phyloP scores from a whole-genome alignment of 2,888 invertebrate genomes.

The Polydrusus cervinus region DNA sequence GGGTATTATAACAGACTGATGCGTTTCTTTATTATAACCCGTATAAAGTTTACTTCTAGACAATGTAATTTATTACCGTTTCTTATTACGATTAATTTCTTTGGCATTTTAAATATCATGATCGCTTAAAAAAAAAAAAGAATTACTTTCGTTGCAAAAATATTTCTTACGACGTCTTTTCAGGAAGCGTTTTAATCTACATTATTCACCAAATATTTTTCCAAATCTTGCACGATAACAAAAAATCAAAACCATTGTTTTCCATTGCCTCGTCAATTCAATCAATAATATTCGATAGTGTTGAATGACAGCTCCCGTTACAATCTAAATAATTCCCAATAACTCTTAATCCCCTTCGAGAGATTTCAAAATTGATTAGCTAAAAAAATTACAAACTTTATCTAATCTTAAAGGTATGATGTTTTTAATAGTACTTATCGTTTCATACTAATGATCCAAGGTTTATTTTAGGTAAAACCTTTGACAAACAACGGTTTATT shows the following conservation, averaged over 20 bases:
- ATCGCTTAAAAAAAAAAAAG: too few species aligned
- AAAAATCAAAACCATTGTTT: constrained; percentile 22
- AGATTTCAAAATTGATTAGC: constrained; percentile 20
- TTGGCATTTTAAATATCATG: too few species aligned
- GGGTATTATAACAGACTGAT: too few species aligned
- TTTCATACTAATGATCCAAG: neutral
- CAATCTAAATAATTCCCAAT: constrained; percentile 1
- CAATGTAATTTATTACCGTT: too few species aligned
- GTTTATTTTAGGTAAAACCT: constrained; percentile 18
- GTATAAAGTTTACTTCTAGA: too few species aligned
- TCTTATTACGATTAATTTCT: too few species aligned
- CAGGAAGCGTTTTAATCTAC: too few species aligned
- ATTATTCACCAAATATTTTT: constrained; percentile 11
- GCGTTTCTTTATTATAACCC: too few species aligned
- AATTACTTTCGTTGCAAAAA: too few species aligned
- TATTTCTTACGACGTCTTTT: too few species aligned
- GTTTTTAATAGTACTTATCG: constrained; percentile 16
- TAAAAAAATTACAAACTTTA: constrained; percentile 11
- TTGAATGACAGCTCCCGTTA: constrained; percentile 1
- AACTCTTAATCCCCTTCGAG: constrained; percentile 13
- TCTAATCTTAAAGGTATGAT: constrained; percentile 16
- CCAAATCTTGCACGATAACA: neutral
- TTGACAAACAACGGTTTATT: constrained; percentile 10
- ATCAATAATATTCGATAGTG: constrained; percentile 12
- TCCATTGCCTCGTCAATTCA: constrained; percentile 15